A percentile compares a stretch with the other conserved stretches of the same genome.
These are phyloP conservation scores for Rhinophrynus dorsalis DNA, from an alignment of 2,797 vertebrate genomes.

Conservation along the genomic window DNA sequence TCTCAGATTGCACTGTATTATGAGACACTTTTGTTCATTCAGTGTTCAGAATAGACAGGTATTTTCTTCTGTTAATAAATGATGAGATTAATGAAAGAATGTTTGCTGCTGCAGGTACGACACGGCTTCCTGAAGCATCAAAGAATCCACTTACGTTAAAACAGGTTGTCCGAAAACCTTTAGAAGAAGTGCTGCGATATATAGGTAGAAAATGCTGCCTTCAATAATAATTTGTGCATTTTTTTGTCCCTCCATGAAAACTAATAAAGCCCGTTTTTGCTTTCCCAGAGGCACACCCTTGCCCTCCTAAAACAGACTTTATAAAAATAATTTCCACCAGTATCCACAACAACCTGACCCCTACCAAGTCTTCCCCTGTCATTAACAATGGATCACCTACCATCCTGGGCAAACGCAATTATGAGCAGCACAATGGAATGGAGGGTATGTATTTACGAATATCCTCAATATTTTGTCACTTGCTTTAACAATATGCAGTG, in stretches of 20 bases:
- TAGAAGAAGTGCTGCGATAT: constrained; percentile 93
- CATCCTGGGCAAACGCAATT: constrained; percentile 94
- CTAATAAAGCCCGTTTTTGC: background rate
- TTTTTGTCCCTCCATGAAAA: background rate
- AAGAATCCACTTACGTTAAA: constrained; percentile 84
- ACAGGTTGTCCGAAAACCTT: constrained; percentile 88
- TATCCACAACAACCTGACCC: constrained; percentile 82
- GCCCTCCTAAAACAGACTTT: constrained; percentile 82
- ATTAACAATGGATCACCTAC: constrained; percentile 96
- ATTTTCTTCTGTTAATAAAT: no score
- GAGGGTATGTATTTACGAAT: constrained; percentile 86
- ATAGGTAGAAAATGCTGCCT: constrained; percentile 70
- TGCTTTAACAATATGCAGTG: no score
- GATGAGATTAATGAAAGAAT: no score
- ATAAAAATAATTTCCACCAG: constrained; percentile 79
- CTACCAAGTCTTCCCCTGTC: constrained; percentile 87
- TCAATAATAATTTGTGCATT: background rate
- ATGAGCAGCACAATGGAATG: constrained; percentile 95
- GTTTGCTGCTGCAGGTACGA: constrained; percentile 74
- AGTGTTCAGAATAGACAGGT: no score
- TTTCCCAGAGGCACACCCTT: constrained; percentile 87
- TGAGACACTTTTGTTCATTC: no score
- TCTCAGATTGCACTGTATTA: no score
- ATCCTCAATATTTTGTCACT: no score
- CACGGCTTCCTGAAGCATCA: constrained; percentile 84